phyloP scores from a whole-genome alignment of 2,888 invertebrate species.

The Ommatoiulus sabulosus region DNA sequence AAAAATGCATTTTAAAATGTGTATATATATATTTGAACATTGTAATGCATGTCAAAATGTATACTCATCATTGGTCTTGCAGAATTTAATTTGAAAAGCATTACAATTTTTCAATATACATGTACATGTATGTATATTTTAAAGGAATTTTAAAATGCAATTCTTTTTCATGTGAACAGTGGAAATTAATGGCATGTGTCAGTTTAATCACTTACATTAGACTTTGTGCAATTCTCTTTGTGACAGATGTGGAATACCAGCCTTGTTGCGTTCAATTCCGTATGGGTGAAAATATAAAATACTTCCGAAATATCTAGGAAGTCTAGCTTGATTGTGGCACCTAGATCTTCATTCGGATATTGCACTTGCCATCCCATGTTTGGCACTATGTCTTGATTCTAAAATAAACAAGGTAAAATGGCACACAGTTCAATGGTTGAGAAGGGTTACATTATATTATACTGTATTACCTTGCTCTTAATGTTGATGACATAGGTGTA shows the following conservation, averaged over 20 bases:
- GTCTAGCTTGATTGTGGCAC: neutral
- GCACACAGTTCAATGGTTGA: neutral
- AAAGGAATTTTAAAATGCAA: too few species aligned
- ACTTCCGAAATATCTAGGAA: neutral
- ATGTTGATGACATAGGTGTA: neutral
- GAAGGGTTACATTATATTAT: neutral
- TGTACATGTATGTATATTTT: too few species aligned
- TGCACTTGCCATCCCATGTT: neutral
- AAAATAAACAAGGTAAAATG: neutral
- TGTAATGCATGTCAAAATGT: too few species aligned
- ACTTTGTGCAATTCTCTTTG: neutral
- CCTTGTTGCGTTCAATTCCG: conserved; percentile 16
- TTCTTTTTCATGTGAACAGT: too few species aligned
- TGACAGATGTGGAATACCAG: neutral
- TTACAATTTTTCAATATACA: too few species aligned
- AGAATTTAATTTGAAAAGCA: neutral
- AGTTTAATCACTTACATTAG: neutral
- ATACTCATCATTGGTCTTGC: too few species aligned
- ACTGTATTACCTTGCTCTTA: neutral
- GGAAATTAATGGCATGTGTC: neutral
- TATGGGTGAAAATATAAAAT: conserved; percentile 3
- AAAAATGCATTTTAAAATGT: too few species aligned
- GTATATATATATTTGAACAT: too few species aligned
- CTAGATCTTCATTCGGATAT: neutral
- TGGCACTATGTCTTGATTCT: neutral